Evolutionary conservation across 2,888 invertebrate genomes (phyloP), one percentile per base, ranked within the genome.

Genomic region (Phengaris arion): DNA sequence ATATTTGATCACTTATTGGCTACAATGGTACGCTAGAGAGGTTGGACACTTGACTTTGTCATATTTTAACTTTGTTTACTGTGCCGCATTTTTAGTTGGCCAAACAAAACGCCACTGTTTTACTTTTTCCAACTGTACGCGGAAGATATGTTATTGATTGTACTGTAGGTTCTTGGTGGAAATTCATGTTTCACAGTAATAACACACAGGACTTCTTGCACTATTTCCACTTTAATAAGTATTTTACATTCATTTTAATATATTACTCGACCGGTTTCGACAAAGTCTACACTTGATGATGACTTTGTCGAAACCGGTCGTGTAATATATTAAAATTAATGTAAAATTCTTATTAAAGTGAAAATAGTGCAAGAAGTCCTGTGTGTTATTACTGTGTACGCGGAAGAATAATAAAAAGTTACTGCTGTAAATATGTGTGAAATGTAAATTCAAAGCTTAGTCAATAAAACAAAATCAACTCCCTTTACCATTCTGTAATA

Each of bases 1-100:
- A 92, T 91, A 91, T 92, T 92, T 89, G 87, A 84, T 84, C 89
- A 89, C 89, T 89, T 85, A 90, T 91, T 90, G 90, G 92, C 86
- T 89, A 91, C 91, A 91, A 88, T 90, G 85, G 86, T 79, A 77
- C 77, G 81, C 74, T 81, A 81, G 80, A 81, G 79, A 77, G 79
- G 81, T 79, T 81, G 81, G 83, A 82, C 82, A 81, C 82, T 80
- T 80, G 82, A 78, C 79, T 80, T 72, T 72, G 72, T 72, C 52
- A 72, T 78, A 78, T 79, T 79, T 78, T 78, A 77, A 77, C 75
- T 77, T 77, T 77, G 75, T 78, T 79, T 75, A 77, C 76, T 70
- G 77, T 76, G 75, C 77, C 79, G 77, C 79, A 77, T 79, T 79
- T 77, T 78, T 74, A 74, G 68, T 54, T 74, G 77, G 54, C 73